Percentiles rank a stretch among this genome's conserved stretches.
Conservation (phyloP, 2,113 vertebrate species). For the Ptilonorhynchus violaceus region DNA sequence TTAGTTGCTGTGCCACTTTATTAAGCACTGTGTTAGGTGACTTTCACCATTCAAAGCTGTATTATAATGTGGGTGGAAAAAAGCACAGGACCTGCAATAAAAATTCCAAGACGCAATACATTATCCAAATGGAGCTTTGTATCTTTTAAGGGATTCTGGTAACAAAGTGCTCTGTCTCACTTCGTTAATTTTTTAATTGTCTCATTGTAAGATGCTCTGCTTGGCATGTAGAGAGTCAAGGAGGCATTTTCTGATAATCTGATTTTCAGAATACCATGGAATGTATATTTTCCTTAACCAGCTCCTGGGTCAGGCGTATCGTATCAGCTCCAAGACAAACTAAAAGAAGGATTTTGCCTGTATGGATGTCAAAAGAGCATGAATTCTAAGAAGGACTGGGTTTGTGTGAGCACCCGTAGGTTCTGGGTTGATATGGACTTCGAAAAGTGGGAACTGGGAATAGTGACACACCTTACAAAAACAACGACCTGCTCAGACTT, state of each 20-base stretch:
- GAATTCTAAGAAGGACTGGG: neutral
- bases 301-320: neutral
- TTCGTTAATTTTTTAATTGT: neutral
- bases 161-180: neutral
- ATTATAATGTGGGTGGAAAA: neutral
- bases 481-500: neutral
- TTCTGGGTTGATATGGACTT: fast-evolving
- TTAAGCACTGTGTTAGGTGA: neutral
- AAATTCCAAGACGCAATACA: neutral
- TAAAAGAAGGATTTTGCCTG: neutral
- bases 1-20: neutral
- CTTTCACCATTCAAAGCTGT: neutral
- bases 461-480: neutral
- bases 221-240: neutral
- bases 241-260: neutral
- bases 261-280: neutral
- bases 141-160: neutral
- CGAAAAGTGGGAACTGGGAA: neutral
- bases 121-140: neutral
- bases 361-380: neutral
- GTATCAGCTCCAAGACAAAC: neutral
- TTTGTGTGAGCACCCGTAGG: neutral
- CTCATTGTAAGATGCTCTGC: neutral
- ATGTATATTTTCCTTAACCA: neutral
- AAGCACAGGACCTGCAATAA: neutral